Conservation (phyloP, 2,113 vertebrate genomes). For the Pterocles orientalis region DNA sequence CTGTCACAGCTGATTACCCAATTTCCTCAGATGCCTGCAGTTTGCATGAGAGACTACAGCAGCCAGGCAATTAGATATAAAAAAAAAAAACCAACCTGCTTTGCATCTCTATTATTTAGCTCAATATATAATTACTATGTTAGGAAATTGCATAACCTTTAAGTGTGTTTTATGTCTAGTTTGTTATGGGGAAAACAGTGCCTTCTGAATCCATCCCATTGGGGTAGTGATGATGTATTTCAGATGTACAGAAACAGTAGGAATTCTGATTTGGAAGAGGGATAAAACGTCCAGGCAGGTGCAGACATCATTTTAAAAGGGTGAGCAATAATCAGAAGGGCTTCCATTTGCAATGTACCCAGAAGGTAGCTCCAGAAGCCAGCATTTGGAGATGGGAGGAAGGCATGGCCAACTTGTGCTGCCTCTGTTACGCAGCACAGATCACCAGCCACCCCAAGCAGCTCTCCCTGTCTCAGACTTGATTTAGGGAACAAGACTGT, state of each 20-base stretch:
- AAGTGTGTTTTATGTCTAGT: constrained; percentile 15
- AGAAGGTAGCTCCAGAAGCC: background rate
- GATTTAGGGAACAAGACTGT: background rate
- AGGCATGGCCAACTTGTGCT: background rate
- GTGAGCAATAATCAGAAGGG: background rate
- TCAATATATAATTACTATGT: constrained; percentile 37
- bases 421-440: rapidly evolving
- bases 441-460: background rate
- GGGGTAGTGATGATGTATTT: background rate
- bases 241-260: background rate
- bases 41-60: constrained; percentile 9
- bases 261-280: background rate
- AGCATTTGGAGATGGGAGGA: background rate
- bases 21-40: background rate
- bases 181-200: background rate
- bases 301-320: background rate
- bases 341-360: background rate
- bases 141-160: constrained; percentile 33
- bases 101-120: constrained; percentile 57
- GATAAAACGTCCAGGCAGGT: background rate
- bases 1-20: constrained; percentile 21
- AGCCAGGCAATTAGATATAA: constrained; percentile 30
- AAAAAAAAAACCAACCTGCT: background rate
- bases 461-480: background rate
- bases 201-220: constrained; percentile 22